These are phyloP conservation scores for Anser brachyrhynchus DNA, from an alignment of 2,113 vertebrate species.

Conservation along the genomic window DNA sequence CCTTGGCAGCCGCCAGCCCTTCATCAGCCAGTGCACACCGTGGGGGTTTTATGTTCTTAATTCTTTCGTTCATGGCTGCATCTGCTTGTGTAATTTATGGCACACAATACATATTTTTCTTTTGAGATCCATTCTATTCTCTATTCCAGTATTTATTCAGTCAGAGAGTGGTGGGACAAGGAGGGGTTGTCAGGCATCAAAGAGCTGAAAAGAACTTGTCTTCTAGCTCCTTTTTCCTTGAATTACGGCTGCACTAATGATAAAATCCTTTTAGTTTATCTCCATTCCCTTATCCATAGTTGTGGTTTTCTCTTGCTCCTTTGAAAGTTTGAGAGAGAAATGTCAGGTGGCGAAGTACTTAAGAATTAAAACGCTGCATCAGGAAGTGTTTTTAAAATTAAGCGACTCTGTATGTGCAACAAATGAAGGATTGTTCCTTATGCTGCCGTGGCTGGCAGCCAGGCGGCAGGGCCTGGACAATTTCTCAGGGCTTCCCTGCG, in stretches of 20 bases:
- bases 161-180: not conserved
- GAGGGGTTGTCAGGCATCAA: not conserved
- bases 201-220: not conserved
- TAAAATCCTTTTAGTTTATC: conserved; percentile 12
- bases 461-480: not conserved
- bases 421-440: conserved; percentile 45
- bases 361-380: conserved; percentile 13
- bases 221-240: not conserved
- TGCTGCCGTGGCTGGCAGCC: conserved; percentile 40
- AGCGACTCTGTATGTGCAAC: conserved; percentile 43
- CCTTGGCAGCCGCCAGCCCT: not conserved
- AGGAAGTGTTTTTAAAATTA: conserved; percentile 49
- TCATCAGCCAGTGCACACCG: not conserved
- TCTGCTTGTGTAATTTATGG: conserved; percentile 43
- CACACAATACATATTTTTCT: conserved; percentile 17
- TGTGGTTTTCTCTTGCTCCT: not conserved
- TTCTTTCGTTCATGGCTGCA: not conserved
- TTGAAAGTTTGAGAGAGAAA: conserved; percentile 20
- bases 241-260: not conserved
- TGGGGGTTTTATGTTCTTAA: not conserved
- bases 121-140: not conserved
- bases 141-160: conserved; percentile 12
- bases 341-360: conserved; percentile 26
- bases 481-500: conserved; percentile 47
- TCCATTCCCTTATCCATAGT: not conserved